Evolutionary conservation across 2,113 vertebrate species (phyloP).

Genomic region (Phaethon lepturus): DNA sequence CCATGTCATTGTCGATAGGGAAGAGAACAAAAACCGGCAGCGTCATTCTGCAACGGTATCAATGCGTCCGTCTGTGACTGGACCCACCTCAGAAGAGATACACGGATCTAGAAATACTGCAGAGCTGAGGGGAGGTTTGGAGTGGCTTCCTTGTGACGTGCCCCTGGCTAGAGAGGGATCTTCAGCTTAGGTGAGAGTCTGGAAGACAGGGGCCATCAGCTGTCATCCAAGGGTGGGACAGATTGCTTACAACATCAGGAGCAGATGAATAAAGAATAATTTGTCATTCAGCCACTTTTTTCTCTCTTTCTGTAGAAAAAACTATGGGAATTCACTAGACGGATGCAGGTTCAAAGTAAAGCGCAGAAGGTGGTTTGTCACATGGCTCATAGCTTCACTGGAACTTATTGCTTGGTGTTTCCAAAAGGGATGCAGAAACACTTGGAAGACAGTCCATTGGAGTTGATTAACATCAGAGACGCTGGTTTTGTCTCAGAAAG

Average conservation of each 20-base stretch:
- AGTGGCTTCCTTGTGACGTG: not conserved
- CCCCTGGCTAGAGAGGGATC: not conserved
- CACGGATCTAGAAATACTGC: not conserved
- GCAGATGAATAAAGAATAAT: not conserved
- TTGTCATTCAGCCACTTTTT: not conserved
- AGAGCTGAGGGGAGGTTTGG: not conserved
- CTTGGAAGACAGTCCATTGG: not conserved
- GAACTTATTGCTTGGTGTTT: not conserved
- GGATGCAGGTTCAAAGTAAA: not conserved
- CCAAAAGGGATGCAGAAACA: not conserved
- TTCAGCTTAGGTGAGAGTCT: not conserved
- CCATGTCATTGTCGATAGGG: not conserved
- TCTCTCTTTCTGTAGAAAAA: not conserved
- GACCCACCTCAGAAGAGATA: not conserved
- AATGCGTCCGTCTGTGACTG: fast-evolving
- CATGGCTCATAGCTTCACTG: not conserved
- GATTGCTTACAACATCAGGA: not conserved
- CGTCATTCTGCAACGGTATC: not conserved
- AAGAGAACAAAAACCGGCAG: not conserved
- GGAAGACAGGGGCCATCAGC: not conserved
- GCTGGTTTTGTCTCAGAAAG: not conserved
- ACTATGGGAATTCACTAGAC: not conserved
- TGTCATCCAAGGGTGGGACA: not conserved
- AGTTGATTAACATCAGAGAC: not conserved
- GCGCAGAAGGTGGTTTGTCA: not conserved